Evolutionary conservation across 1,140 invertebrate genomes (phyloP).

Genomic region (Theocolax elegans): DNA sequence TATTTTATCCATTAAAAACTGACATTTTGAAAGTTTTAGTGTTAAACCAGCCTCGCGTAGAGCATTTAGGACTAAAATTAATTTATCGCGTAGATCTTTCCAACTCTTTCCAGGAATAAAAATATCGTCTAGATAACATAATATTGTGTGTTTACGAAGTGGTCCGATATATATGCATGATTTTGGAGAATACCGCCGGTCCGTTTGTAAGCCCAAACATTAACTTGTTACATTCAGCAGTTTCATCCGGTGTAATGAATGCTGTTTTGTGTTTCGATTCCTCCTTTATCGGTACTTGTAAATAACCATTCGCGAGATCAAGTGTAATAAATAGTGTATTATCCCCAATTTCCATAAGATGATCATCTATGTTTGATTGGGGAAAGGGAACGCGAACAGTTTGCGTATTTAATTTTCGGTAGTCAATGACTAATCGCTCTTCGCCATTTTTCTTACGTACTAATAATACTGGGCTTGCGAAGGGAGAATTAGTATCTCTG

Average conservation of each 20-base stretch:
- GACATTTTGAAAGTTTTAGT: background rate
- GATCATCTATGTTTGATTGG: conserved; percentile 43
- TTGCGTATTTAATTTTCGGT: conserved; percentile 42
- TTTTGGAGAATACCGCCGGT: conserved; percentile 45
- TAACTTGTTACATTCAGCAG: conserved; percentile 50
- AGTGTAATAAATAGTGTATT: conserved; percentile 36
- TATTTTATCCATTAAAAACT: background rate
- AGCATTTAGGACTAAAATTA: conserved; percentile 45
- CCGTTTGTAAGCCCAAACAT: conserved; percentile 56
- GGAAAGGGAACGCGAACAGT: conserved; percentile 42
- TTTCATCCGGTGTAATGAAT: conserved; percentile 50
- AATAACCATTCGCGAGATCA: conserved; percentile 41
- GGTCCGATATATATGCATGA: too few species aligned
- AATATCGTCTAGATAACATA: conserved; percentile 54
- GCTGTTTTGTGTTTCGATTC: conserved; percentile 53
- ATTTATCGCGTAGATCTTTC: conserved; percentile 40
- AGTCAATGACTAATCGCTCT: conserved; percentile 44
- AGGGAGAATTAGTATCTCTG: conserved; percentile 41
- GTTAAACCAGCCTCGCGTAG: conserved; percentile 46
- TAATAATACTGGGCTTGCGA: conserved; percentile 46
- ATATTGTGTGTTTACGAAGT: too few species aligned
- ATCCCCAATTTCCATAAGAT: conserved; percentile 34
- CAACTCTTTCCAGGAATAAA: conserved; percentile 43
- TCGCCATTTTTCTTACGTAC: conserved; percentile 49
- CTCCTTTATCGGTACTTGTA: conserved; percentile 38